phyloP scores from a whole-genome alignment of 2,888 invertebrate species.

The Melinaea menophilus region DNA sequence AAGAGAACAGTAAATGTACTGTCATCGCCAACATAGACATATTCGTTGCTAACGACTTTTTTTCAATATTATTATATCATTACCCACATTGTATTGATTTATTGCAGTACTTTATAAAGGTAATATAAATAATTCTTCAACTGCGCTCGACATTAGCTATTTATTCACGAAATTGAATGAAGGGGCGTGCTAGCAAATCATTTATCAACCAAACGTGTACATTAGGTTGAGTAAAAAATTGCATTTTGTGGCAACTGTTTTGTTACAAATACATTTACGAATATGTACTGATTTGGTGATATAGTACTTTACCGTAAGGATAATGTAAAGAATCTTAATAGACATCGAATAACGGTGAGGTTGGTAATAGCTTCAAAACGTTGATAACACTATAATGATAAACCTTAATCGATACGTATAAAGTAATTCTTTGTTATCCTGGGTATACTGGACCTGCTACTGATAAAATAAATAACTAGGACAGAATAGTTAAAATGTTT shows the following conservation, averaged over 20 bases:
- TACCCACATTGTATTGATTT: constrained; percentile 6
- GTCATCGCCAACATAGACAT: not conserved
- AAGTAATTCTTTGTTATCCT: no score
- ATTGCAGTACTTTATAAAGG: constrained; percentile 20
- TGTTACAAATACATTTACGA: no score
- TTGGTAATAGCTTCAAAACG: no score
- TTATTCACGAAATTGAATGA: constrained; percentile 41
- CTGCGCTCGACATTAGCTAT: constrained; percentile 38
- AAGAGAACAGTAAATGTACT: not conserved
- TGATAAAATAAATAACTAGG: no score
- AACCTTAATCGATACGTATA: no score
- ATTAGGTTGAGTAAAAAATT: constrained; percentile 39
- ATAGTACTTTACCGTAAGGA: no score
- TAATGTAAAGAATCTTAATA: no score
- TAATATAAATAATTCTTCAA: constrained; percentile 36
- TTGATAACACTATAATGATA: no score
- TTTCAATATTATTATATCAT: constrained; percentile 6
- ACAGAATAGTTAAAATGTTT: no score
- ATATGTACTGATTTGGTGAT: no score
- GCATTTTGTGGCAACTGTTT: constrained; percentile 33
- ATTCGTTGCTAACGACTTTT: not conserved
- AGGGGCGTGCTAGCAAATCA: constrained; percentile 38
- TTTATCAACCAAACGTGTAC: constrained; percentile 41
- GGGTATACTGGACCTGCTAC: no score
- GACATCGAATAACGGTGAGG: no score